Percentiles rank a stretch among this genome's conserved stretches.
phyloP scores from a whole-genome alignment of 2,797 vertebrate species.

The Cossypha polioptera region DNA sequence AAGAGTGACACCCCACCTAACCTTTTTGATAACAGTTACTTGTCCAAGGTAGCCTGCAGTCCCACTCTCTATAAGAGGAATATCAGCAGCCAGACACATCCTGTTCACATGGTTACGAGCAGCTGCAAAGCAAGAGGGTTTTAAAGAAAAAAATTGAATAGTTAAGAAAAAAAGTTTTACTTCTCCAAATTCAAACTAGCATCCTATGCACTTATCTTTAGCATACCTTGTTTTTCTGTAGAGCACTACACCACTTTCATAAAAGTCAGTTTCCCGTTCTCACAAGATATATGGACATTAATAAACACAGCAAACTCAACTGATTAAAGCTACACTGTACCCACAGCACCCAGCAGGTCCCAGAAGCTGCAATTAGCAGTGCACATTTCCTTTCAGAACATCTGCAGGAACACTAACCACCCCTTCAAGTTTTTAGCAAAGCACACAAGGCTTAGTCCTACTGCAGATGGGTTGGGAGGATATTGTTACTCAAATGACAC shows the following conservation, averaged over 20 bases:
- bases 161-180: not conserved
- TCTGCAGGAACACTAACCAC: not conserved
- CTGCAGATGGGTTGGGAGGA: not conserved
- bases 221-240: not conserved
- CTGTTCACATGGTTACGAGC: conserved; percentile 98
- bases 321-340: not conserved
- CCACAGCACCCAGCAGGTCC: not conserved
- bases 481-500: not conserved
- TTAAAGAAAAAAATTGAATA: not conserved
- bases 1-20: conserved; percentile 46
- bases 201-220: not conserved
- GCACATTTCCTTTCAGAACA: not conserved
- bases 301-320: not conserved
- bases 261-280: not conserved
- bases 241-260: not conserved
- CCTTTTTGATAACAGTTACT: conserved; percentile 98
- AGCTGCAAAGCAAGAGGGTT: conserved; percentile 73
- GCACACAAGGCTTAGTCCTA: not conserved
- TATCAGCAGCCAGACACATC: conserved; percentile 96
- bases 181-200: not conserved
- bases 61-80: conserved; percentile 96
- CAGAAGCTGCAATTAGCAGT: not conserved
- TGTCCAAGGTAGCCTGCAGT: conserved; percentile 97
- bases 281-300: not conserved
- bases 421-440: not conserved